A percentile compares a stretch with the other conserved stretches of the same genome.
Evolutionary conservation across 2,888 invertebrate genomes (phyloP).

Genomic region (Dicycla oo): DNA sequence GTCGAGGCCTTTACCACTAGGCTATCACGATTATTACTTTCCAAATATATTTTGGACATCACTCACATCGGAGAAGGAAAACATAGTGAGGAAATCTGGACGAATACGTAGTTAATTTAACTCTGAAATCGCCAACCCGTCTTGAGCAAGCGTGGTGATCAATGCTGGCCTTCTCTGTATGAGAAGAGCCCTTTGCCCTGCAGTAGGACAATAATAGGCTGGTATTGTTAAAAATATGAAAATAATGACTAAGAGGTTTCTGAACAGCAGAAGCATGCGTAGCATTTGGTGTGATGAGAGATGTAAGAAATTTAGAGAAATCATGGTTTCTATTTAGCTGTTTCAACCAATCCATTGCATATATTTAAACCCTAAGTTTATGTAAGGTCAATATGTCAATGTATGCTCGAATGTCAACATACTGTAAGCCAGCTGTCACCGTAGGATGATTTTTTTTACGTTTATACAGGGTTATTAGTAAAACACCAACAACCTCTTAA

Average conservation of each 20-base stretch:
- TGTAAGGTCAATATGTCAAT: too few relatives aligned
- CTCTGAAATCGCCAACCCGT: not conserved
- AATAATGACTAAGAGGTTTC: not conserved
- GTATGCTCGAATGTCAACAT: too few relatives aligned
- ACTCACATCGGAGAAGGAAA: not conserved
- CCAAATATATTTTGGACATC: not conserved
- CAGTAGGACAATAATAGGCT: too few relatives aligned
- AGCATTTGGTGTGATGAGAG: not conserved
- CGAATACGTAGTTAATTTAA: too few relatives aligned
- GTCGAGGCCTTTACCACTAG: not conserved
- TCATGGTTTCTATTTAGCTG: not conserved
- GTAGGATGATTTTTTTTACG: too few relatives aligned
- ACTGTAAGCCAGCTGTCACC: too few relatives aligned
- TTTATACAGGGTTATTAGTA: too few relatives aligned
- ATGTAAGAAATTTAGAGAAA: not conserved
- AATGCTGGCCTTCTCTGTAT: not conserved
- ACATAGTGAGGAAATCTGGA: not conserved
- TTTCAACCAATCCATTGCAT: not conserved
- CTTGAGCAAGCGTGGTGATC: not conserved
- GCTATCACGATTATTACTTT: not conserved
- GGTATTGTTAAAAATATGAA: not conserved
- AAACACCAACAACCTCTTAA: too few relatives aligned
- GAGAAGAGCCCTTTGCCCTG: not conserved
- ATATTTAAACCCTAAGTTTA: too few relatives aligned
- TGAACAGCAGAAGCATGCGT: not conserved